Conservation (phyloP, 2,888 invertebrate genomes). For the Byasa hedistus region DNA sequence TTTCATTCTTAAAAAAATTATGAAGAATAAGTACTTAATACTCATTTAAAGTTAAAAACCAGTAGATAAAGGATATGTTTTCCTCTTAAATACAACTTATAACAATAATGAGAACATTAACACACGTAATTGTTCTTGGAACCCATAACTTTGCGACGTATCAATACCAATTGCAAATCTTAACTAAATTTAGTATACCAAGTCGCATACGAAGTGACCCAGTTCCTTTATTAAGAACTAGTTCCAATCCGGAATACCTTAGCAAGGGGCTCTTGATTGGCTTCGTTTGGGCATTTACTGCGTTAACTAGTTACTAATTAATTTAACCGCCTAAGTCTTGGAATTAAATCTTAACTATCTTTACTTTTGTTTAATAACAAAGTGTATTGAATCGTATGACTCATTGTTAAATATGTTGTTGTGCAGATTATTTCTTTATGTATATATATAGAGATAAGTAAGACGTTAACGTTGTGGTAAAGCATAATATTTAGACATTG, state of each 20-base stretch:
- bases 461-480: too few relatives aligned
- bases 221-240: constrained; percentile 45
- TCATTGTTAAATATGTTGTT: neutral
- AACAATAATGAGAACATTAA: too few relatives aligned
- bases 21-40: too few relatives aligned
- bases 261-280: constrained; percentile 39
- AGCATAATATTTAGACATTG: too few relatives aligned
- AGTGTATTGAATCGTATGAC: neutral
- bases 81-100: too few relatives aligned
- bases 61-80: too few relatives aligned
- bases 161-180: neutral
- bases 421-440: neutral
- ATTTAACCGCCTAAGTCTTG: constrained; percentile 38
- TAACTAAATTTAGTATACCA: constrained; percentile 10
- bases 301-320: constrained; percentile 33
- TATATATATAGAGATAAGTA: too few relatives aligned
- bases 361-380: neutral
- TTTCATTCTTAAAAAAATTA: too few relatives aligned
- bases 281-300: constrained; percentile 33
- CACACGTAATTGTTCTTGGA: too few relatives aligned
- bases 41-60: too few relatives aligned
- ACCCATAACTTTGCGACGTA: too few relatives aligned
- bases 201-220: constrained; percentile 40
- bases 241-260: constrained; percentile 48
- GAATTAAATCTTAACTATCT: neutral